Evolutionary conservation across 2,888 invertebrate species (phyloP), one percentile per base, ranked within the genome.

Genomic region (Sinotaia quadrata): DNA sequence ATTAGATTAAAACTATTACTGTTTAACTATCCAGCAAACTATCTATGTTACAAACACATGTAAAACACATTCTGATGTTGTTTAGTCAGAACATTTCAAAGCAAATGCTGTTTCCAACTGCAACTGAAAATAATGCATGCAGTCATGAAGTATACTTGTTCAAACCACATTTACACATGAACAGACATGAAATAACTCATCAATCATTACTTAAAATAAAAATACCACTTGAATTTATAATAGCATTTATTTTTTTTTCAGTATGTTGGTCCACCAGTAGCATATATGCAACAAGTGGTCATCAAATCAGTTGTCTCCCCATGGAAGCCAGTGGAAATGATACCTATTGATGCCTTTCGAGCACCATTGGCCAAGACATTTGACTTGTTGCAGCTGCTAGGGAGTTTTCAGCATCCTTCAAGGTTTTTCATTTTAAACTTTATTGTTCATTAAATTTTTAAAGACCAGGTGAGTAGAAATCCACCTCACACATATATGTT

Each of bases 321-420:
- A 67, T 97, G 97, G 97, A 92, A 92, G 68, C 91, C 92, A 73
- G 59, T 65, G 36, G 59, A 69, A 24, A 72, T 97, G 78, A 92
- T 92, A 78, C 90, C 95, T 81, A 93, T 94, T 86, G 97, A 97
- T 91, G 96, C 96, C 54, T 96, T 96, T 88, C 91, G 96, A 81
- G 95, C 94, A 7, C 97, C 97, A 2, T 90, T 98, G 0, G 93
- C 94, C 82, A 95, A 95, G 90, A 93, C 94, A 29, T 98, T 97
- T 89, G 93, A 94, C 85, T 89, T 97, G 75, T 87, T 96, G 63
- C 95, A 97, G 89, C 91, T 93, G 69, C 92, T 97, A 75, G 92
- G 94, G 81, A 95, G 95, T 89, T 95, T 95, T 88, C 93, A 57
- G 36, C 21, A 34, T 31, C 65, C 54, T 10, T 24, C 65, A 37